Conservation (phyloP, 2,888 invertebrate genomes). For the Pterostichus niger region DNA sequence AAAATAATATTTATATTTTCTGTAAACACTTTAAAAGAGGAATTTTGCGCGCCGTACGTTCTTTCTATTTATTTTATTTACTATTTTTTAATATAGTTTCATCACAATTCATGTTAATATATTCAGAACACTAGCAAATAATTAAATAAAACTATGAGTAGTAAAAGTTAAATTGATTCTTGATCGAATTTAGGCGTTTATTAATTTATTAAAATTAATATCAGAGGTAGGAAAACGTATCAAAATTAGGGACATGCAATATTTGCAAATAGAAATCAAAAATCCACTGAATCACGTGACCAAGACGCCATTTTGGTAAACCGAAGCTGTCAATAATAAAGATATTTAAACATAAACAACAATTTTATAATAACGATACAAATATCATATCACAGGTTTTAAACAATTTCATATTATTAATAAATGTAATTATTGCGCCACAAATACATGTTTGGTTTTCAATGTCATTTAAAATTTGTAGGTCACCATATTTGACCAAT, state of each 20-base stretch:
- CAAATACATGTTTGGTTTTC: slow-evolving; percentile 30
- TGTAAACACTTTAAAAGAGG: too few species aligned
- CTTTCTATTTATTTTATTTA: too few species aligned
- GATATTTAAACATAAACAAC: slow-evolving; percentile 66
- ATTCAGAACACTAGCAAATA: too few species aligned
- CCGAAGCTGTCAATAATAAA: slow-evolving; percentile 65
- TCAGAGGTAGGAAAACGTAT: not conserved
- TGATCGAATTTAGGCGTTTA: too few species aligned
- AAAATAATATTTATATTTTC: too few species aligned
- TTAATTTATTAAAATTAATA: not conserved
- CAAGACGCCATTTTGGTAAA: slow-evolving; percentile 62
- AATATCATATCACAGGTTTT: slow-evolving; percentile 46
- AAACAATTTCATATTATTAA: slow-evolving; percentile 41
- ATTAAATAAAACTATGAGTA: too few species aligned
- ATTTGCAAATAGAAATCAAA: slow-evolving; percentile 10
- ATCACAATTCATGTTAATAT: too few species aligned
- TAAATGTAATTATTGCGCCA: not conserved
- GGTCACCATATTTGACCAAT: slow-evolving; percentile 74
- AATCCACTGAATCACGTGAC: slow-evolving; percentile 60
- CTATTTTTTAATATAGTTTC: too few species aligned
- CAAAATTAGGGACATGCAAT: slow-evolving; percentile 10
- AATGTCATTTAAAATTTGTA: slow-evolving; percentile 71
- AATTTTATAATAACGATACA: slow-evolving; percentile 47
- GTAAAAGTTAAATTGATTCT: too few species aligned
- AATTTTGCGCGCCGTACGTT: too few species aligned